Evolutionary conservation across 2,113 vertebrate genomes (phyloP).

Genomic region (Psammodynastes pulverulentus): DNA sequence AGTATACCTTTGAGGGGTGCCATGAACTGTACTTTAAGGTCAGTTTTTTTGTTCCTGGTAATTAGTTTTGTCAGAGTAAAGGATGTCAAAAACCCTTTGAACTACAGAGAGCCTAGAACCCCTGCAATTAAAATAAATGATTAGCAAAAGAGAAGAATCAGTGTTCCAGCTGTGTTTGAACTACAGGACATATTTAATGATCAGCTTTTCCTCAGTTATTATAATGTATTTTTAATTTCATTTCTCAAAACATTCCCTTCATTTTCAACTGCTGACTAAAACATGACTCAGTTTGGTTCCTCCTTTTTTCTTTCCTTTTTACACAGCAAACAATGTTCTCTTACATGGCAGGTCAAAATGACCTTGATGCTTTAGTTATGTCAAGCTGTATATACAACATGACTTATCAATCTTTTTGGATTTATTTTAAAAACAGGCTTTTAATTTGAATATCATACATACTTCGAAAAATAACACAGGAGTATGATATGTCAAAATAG

Average conservation of each 20-base stretch:
- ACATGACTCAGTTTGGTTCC: conserved; percentile 69
- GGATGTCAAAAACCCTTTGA: conserved; percentile 51
- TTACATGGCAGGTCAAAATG: conserved; percentile 65
- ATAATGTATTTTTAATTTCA: conserved; percentile 66
- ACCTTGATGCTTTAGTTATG: conserved; percentile 67
- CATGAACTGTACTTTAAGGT: conserved; percentile 17
- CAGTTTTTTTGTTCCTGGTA: conserved; percentile 43
- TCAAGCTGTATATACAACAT: conserved; percentile 62
- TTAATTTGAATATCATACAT: conserved; percentile 45
- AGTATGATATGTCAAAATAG: conserved; percentile 33
- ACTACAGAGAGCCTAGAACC: conserved; percentile 49
- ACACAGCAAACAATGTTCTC: neutral
- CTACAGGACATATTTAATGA: conserved; percentile 63
- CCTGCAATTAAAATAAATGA: conserved; percentile 65
- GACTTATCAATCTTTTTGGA: conserved; percentile 60
- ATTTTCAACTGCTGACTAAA: conserved; percentile 65
- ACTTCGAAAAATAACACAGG: conserved; percentile 46
- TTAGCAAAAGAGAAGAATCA: conserved; percentile 53
- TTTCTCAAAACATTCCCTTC: conserved; percentile 67
- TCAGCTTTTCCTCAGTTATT: conserved; percentile 61
- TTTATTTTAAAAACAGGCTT: conserved; percentile 43
- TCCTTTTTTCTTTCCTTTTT: neutral
- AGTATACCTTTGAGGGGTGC: conserved; percentile 26
- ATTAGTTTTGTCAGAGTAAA: conserved; percentile 45
- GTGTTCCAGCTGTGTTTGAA: conserved; percentile 56